These are phyloP conservation scores for Ia io DNA, from an alignment of 2,113 vertebrate species.

Conservation along the genomic window DNA sequence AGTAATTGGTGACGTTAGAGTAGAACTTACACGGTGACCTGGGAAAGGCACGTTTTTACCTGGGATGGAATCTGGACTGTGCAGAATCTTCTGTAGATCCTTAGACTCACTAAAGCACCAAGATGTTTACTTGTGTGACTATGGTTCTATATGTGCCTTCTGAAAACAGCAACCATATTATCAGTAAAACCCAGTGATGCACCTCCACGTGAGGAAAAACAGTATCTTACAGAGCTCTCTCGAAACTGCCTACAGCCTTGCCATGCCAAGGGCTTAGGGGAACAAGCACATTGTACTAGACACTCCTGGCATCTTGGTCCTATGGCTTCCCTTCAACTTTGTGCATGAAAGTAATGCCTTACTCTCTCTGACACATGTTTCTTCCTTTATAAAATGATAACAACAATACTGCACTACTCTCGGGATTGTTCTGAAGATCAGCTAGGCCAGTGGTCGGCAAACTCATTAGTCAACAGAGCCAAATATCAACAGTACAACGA, in stretches of 20 bases:
- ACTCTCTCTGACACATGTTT: neutral
- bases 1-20: neutral
- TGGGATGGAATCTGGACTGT: neutral
- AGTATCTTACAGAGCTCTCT: neutral
- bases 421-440: neutral
- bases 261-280: neutral
- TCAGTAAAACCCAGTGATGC: neutral
- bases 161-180: neutral
- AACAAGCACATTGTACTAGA: neutral
- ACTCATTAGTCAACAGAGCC: too few relatives aligned
- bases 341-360: neutral
- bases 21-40: neutral
- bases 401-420: neutral
- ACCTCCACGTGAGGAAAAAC: neutral
- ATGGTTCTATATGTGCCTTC: neutral
- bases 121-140: neutral
- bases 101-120: neutral
- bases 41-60: neutral
- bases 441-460: too few relatives aligned
- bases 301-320: neutral
- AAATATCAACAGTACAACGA: too few relatives aligned
- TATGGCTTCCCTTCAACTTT: neutral
- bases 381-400: slow-evolving; percentile 30
- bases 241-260: neutral
- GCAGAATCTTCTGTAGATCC: neutral